These are phyloP conservation scores for Cygnus buccinator DNA, from an alignment of 2,113 vertebrate species.

Conservation along the genomic window DNA sequence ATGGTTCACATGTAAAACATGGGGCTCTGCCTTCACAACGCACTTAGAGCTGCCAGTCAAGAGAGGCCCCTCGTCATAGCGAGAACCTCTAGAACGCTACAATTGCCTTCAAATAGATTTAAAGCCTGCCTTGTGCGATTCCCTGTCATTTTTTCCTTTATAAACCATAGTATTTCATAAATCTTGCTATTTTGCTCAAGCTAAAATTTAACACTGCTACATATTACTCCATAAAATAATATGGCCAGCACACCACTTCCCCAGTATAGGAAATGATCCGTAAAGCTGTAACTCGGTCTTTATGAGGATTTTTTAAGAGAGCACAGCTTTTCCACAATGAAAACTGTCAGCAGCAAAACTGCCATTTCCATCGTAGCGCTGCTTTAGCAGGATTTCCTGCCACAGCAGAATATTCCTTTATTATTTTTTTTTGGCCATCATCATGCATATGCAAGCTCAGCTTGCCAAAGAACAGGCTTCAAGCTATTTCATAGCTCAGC, in stretches of 20 bases:
- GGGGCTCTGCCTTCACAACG: neutral
- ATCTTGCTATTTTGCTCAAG: neutral
- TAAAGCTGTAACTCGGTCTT: neutral
- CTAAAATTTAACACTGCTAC: neutral
- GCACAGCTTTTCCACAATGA: neutral
- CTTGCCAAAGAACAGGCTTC: neutral
- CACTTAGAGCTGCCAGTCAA: neutral
- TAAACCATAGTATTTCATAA: neutral
- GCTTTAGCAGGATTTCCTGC: neutral
- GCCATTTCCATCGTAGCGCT: neutral
- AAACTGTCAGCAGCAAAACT: neutral
- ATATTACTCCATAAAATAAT: neutral
- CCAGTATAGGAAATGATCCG: neutral
- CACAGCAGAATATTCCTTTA: neutral
- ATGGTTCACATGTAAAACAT: neutral
- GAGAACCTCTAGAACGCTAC: neutral
- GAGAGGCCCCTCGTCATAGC: neutral
- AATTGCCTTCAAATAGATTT: neutral
- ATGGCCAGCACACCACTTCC: neutral
- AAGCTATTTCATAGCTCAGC: neutral
- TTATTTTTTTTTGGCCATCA: neutral
- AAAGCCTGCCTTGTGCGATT: neutral
- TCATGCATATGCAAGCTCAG: neutral
- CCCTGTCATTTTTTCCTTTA: neutral
- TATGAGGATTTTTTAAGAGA: neutral